phyloP scores from a whole-genome alignment of 23 tunicate genomes.

The Trididemnum miniatum region DNA sequence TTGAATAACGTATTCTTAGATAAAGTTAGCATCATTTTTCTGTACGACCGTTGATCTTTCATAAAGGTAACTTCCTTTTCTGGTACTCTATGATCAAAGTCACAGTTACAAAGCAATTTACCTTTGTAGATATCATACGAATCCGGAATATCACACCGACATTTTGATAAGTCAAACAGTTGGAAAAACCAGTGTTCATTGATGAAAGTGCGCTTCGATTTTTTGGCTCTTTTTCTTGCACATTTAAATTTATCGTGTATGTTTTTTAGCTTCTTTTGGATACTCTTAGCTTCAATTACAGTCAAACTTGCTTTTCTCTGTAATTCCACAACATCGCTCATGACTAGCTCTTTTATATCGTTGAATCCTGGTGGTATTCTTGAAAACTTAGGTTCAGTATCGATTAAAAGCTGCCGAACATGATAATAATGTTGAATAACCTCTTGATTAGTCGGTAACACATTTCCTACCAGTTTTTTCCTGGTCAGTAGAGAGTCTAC shows the following conservation, averaged over 20 bases:
- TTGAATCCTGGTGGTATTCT: background rate
- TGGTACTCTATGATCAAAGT: slow-evolving; percentile 7
- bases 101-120: background rate
- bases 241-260: background rate
- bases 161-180: slow-evolving; percentile 1
- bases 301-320: slow-evolving; percentile 20
- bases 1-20: background rate
- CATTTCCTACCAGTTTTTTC: slow-evolving; percentile 5
- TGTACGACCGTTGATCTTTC: slow-evolving; percentile 13
- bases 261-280: background rate
- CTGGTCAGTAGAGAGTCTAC: background rate
- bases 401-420: slow-evolving; percentile 20
- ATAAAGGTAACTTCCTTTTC: background rate
- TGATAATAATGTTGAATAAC: slow-evolving; percentile 10
- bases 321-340: slow-evolving; percentile 1
- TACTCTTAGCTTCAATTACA: background rate
- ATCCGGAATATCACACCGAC: background rate
- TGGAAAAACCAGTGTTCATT: background rate
- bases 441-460: slow-evolving; percentile 3
- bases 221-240: slow-evolving; percentile 8
- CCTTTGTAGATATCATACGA: background rate
- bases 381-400: background rate
- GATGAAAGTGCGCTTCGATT: background rate
- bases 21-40: background rate
- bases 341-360: slow-evolving; percentile 2